Conservation (phyloP, 2,113 vertebrate genomes). For the Epinephelus fuscoguttatus region DNA sequence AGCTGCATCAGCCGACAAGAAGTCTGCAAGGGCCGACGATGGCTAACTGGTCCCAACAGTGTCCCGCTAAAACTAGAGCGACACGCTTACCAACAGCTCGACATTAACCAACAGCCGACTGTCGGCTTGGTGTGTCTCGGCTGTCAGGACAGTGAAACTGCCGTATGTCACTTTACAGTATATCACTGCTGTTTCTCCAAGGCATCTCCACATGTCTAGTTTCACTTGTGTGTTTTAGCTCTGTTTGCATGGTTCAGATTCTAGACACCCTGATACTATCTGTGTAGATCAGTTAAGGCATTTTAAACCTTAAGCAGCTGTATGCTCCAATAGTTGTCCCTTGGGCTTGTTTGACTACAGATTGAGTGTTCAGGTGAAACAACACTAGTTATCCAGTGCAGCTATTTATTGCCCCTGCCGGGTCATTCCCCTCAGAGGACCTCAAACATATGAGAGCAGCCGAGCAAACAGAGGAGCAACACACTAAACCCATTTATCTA, state of each 20-base stretch:
- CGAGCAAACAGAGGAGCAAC: conserved; percentile 58
- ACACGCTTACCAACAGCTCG: no score
- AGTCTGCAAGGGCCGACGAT: no score
- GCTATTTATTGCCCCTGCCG: conserved; percentile 66
- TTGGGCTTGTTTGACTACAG: conserved; percentile 50
- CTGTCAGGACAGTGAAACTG: conserved; percentile 23
- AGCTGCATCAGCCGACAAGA: no score
- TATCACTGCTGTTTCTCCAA: neutral
- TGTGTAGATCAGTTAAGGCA: conserved; percentile 40
- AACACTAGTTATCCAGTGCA: conserved; percentile 59
- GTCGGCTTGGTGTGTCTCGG: no score
- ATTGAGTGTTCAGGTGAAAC: conserved; percentile 68
- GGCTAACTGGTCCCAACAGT: no score
- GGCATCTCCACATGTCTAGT: conserved; percentile 10
- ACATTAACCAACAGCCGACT: no score
- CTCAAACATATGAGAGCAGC: conserved; percentile 52
- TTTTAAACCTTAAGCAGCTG: conserved; percentile 32
- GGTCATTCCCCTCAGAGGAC: conserved; percentile 51
- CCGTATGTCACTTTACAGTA: neutral
- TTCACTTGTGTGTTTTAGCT: conserved; percentile 1
- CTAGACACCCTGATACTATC: conserved; percentile 49
- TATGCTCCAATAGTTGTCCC: conserved; percentile 22
- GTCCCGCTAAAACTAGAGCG: no score
- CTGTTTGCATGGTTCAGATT: conserved; percentile 43
- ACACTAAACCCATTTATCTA: conserved; percentile 59